phyloP scores from a whole-genome alignment of 2,797 vertebrate species.

The Acanthornis magna region DNA sequence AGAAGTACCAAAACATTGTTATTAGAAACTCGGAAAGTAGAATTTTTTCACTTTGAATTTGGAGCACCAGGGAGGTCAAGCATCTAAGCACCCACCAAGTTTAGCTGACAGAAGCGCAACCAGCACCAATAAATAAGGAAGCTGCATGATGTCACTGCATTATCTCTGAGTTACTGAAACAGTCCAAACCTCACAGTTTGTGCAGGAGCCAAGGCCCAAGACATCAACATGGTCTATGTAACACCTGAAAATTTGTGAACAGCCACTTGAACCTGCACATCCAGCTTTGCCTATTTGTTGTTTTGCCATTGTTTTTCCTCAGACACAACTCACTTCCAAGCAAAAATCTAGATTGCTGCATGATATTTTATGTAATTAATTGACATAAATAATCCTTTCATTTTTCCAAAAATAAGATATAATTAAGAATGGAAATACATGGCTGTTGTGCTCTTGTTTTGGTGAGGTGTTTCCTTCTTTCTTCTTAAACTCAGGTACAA shows the following conservation, averaged over 20 bases:
- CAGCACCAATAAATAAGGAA: background rate
- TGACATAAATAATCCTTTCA: background rate
- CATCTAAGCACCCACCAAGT: fast-evolving
- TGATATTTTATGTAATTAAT: constrained; percentile 14
- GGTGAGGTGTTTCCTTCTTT: background rate
- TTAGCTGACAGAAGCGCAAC: background rate
- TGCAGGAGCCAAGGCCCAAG: background rate
- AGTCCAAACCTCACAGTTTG: background rate
- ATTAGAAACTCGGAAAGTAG: background rate
- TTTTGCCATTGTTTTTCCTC: background rate
- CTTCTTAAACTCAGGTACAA: constrained; percentile 2
- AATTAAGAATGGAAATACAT: background rate
- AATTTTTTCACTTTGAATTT: background rate
- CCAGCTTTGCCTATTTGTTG: background rate
- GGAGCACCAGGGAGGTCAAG: background rate
- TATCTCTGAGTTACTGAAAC: background rate
- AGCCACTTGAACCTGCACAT: background rate
- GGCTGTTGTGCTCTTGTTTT: background rate
- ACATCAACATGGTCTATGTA: fast-evolving
- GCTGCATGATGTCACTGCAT: background rate
- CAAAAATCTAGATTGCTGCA: background rate
- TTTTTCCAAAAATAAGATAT: constrained; percentile 3
- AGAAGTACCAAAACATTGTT: background rate
- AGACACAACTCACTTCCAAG: background rate
- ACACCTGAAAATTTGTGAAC: background rate